Percentiles rank a stretch among this genome's conserved stretches.
Evolutionary conservation across 2,888 invertebrate species (phyloP).

Genomic region (Tricholauxania praeusta): DNA sequence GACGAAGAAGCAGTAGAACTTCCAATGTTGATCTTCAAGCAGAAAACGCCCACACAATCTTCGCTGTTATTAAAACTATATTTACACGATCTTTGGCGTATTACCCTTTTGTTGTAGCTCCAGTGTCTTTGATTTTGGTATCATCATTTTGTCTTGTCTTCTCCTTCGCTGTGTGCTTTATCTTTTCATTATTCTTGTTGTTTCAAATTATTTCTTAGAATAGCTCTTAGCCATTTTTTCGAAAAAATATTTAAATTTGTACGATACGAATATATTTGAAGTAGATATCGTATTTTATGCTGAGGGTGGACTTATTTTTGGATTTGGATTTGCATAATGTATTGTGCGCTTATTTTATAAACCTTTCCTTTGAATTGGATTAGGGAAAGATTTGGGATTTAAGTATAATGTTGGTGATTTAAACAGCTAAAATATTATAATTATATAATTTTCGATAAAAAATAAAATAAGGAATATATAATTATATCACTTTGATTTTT

Average conservation of each 20-base stretch:
- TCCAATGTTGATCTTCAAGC: conserved; percentile 12
- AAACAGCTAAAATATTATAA: too few species aligned
- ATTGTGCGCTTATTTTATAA: too few species aligned
- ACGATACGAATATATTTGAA: conserved; percentile 16
- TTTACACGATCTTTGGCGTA: conserved; percentile 30
- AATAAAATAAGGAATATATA: too few species aligned
- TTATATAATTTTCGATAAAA: too few species aligned
- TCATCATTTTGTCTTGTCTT: neutral
- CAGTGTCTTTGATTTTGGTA: neutral
- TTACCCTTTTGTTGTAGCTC: neutral
- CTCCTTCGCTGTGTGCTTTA: neutral
- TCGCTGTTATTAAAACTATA: conserved; percentile 35
- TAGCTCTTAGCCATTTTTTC: conserved; percentile 22
- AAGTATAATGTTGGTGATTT: too few species aligned
- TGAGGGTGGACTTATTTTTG: conserved; percentile 1
- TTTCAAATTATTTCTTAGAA: conserved; percentile 21
- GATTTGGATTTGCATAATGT: conserved; percentile 24
- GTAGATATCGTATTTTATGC: neutral
- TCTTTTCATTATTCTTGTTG: neutral
- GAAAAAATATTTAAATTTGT: conserved; percentile 33
- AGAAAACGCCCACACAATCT: conserved; percentile 37
- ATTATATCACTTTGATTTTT: too few species aligned
- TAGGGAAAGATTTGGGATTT: too few species aligned
- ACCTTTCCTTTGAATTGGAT: too few species aligned
- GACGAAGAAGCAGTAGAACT: neutral